Base-by-base conservation (phyloP, 2,113 vertebrate genomes). In the Pteronura brasiliensis region DNA sequence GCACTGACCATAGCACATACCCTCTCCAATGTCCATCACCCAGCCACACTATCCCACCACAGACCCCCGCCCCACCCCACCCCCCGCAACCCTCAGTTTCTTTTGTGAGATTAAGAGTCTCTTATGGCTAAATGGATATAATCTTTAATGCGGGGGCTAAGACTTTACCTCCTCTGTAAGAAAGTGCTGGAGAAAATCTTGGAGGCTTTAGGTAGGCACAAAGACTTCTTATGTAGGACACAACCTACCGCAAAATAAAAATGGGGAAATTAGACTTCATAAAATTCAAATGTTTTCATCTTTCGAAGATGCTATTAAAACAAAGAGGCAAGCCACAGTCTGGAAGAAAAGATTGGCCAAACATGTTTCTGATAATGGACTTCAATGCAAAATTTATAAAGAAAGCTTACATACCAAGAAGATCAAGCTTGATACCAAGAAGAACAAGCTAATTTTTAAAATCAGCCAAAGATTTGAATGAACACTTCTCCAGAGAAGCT, bases 271-370 rank as follows among this genome's bases (percentile, higher is more conserved):
- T 77, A 47, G 34, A 55, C 15, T 89, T 91, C 57, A 59, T 80
- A 69, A 82, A 85, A 71, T 59, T 18, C 36, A 93, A 93, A 77
- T 74, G 5, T 18, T 67, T 81, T 89, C 27, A 36, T 92, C 39
- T 71, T 86, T 84, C 44, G 80, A 80, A 93, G n/a, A 74, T 15
- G 69, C 9, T 42, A 5, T 20, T 76, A 39, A 67, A 76, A 79
- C 39, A 76, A 94, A 94, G 92, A 82, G 88, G 34, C 39, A 74
- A 92, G 88, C 15, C 15, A 76, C 14, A 25, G 27, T 61, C 18
- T 18, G 20, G 55, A 42, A 89, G 92, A 87, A 77, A 93, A 93
- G 57, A 49, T 61, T 74, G 71, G 49, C 8, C 47, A 95, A 96
- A 57, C 17, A 34, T 21, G 15, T 93, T 77, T 82, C 81, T 61